Conservation (phyloP, 2,113 vertebrate species). For the Tragelaphus strepsiceros region DNA sequence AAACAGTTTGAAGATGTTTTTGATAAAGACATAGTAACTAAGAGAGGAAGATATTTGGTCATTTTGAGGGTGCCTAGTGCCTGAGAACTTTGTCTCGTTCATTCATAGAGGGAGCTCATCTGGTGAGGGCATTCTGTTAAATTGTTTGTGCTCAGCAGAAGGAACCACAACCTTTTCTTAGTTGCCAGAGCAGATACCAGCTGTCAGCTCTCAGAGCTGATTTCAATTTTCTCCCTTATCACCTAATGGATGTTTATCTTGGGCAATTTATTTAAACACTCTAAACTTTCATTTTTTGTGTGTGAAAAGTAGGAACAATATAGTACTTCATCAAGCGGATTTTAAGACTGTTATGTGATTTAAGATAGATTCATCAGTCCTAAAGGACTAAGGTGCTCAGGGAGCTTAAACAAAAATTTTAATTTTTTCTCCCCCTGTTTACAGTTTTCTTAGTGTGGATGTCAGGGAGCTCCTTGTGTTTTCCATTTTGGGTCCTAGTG, state of each 20-base stretch:
- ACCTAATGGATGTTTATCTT: background rate
- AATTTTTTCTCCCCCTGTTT: background rate
- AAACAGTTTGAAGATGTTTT: background rate
- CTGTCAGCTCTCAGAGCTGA: background rate
- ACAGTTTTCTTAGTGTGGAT: accelerated
- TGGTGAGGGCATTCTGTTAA: background rate
- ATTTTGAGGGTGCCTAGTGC: background rate
- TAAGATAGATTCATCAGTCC: background rate
- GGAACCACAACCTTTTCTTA: background rate
- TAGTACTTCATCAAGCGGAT: background rate
- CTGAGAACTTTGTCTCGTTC: background rate
- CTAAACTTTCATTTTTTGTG: background rate
- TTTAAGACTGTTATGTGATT: background rate
- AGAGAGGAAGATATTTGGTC: background rate
- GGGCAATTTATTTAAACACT: background rate
- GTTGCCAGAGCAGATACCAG: background rate
- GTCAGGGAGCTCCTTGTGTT: background rate
- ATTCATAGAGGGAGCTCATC: background rate
- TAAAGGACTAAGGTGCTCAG: background rate
- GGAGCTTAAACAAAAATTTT: background rate
- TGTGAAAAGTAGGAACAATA: background rate
- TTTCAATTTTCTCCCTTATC: background rate
- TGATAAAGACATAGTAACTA: background rate
- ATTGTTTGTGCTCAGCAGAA: background rate
- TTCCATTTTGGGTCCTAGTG: background rate